Evolutionary conservation across 2,888 invertebrate genomes (phyloP).

Genomic region (Gymnocheta viridis): DNA sequence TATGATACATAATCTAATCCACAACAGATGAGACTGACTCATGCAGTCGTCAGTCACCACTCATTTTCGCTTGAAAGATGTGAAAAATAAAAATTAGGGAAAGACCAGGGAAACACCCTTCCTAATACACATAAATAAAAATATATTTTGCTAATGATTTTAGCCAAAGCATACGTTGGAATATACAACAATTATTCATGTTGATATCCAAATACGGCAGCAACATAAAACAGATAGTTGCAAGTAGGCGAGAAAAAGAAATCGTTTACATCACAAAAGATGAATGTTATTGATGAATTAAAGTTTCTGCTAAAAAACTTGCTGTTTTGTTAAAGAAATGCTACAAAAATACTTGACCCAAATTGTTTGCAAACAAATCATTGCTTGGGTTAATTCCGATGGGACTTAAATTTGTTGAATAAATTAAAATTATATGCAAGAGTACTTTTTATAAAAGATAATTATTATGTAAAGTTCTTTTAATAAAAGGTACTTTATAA

Average conservation of each 20-base stretch:
- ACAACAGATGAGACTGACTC: constrained; percentile 77
- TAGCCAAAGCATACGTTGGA: constrained; percentile 59
- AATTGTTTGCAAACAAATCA: neutral
- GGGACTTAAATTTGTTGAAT: too few relatives aligned
- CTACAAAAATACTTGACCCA: neutral
- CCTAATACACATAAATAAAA: too few relatives aligned
- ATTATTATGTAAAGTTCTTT: too few relatives aligned
- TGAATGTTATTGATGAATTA: constrained; percentile 32
- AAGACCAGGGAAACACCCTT: constrained; percentile 33
- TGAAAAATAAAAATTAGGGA: neutral
- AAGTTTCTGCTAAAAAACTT: neutral
- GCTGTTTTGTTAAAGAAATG: neutral
- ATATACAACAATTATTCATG: constrained; percentile 55
- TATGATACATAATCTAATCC: constrained; percentile 82
- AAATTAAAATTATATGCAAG: too few relatives aligned
- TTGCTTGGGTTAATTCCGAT: neutral
- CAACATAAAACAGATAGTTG: neutral
- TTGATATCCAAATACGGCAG: constrained; percentile 17
- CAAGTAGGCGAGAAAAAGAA: neutral
- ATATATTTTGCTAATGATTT: constrained; percentile 45
- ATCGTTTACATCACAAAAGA: neutral
- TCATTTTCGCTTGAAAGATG: neutral
- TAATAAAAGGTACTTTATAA: too few relatives aligned
- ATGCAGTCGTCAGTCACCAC: constrained; percentile 21
- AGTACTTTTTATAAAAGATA: too few relatives aligned